Evolutionary conservation across 2,113 vertebrate genomes (phyloP), one percentile per base, ranked within the genome.

Genomic region (Pelvicachromis taeniatus): DNA sequence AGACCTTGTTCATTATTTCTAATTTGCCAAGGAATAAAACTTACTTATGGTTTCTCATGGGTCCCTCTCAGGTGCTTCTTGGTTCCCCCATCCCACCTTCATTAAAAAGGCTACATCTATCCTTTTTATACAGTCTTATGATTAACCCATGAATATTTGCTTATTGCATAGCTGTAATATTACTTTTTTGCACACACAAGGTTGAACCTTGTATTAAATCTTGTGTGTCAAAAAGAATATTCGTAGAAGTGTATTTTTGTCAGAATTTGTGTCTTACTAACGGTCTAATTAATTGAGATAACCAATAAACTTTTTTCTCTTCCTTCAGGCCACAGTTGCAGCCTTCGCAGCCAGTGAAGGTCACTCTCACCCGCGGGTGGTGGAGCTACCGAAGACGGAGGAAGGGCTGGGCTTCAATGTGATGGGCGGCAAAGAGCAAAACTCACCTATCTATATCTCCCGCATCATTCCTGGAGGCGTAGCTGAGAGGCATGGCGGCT

Each of bases 381-480:
- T 99, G 31, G 99, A 99, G 92, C 96, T 99, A 45, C 99, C 99
- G 61, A 99, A 99, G 95, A 99, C 98, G 2, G 99, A 99, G 79
- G 99, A 99, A 95, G 99, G 99, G n/a, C 96, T 99, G 89, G 99
- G 99, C 89, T 99, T 99, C 94, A 99, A 99, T 21, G 98, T 99
- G 85, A 99, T 99, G 99, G 99, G 98, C 65, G 98, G 99, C 90
- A 99, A 99, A 90, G 98, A 99, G 85, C 99, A 99, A 91, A 99
- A 99, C 93, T 99, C 99, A 3, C 99, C 99, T 16, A 99, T 99
- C 92, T 99, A 99, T 91, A 99, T 99, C 95, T 99, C 98, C 48
- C 98, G 99, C 93, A 99, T 99, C 95, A 99, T 99, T 93, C 98
- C 99, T 5, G 99, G 98, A 85, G 99, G 99, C 73, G 97, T 99